A percentile compares a stretch with the other conserved stretches of the same genome.
These are phyloP conservation scores for Myotis daubentonii DNA, from an alignment of 2,797 vertebrate genomes.

Conservation along the genomic window DNA sequence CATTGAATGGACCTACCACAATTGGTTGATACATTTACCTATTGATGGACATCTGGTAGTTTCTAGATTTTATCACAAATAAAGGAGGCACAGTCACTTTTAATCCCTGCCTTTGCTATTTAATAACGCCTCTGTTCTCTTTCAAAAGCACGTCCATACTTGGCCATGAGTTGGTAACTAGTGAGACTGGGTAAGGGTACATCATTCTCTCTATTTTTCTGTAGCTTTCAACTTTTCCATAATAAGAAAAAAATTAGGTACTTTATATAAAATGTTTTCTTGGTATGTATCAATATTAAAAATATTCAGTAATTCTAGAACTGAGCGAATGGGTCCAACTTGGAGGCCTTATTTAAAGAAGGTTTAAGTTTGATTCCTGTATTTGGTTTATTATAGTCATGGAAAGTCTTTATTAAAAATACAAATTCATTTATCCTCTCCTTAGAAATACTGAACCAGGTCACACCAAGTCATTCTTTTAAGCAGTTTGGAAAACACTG, in stretches of 20 bases:
- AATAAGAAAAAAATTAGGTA: neutral
- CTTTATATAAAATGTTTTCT: neutral
- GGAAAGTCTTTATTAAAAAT: neutral
- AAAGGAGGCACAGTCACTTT: neutral
- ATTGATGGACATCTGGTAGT: neutral
- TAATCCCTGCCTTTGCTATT: neutral
- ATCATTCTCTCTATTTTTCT: neutral
- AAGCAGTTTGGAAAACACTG: neutral
- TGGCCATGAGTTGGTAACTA: neutral
- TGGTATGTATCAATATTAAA: neutral
- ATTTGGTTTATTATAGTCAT: neutral
- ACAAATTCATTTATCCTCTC: neutral
- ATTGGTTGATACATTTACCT: neutral
- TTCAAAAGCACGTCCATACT: neutral
- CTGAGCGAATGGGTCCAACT: neutral
- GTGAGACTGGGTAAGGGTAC: neutral
- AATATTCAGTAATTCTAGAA: constrained; percentile 28
- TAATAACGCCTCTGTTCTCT: neutral
- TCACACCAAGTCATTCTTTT: neutral
- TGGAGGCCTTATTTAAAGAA: constrained; percentile 12
- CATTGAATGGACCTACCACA: neutral
- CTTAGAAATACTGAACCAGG: neutral
- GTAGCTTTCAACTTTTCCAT: neutral
- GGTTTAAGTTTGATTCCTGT: neutral
- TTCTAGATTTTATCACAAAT: neutral